Evolutionary conservation across 2,888 invertebrate genomes (phyloP).

Genomic region (Spilarctia lutea): DNA sequence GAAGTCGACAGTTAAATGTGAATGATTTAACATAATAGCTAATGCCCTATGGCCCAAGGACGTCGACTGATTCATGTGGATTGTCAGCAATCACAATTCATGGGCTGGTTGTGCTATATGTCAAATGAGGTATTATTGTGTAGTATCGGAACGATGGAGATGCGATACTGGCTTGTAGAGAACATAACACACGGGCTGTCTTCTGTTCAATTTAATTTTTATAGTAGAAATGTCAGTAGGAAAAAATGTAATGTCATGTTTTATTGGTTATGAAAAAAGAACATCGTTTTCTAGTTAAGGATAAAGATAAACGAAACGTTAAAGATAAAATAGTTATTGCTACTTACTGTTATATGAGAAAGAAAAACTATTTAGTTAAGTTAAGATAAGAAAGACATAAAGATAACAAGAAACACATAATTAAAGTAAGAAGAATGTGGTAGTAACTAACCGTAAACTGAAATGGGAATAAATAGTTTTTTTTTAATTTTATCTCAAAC

Average conservation of each 20-base stretch:
- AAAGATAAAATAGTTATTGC: not conserved
- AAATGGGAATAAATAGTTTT: not conserved
- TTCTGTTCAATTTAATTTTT: not conserved
- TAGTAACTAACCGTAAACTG: not conserved
- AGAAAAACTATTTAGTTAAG: not conserved
- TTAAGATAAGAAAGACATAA: not conserved
- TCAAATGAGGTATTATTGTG: constrained; percentile 43
- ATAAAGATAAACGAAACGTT: not conserved
- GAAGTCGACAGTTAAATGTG: constrained; percentile 22
- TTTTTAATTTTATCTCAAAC: not conserved
- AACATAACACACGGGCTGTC: not conserved
- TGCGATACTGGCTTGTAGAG: constrained; percentile 8
- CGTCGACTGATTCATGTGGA: constrained; percentile 47
- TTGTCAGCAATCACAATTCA: constrained; percentile 52
- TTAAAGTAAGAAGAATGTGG: not conserved
- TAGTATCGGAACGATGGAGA: constrained; percentile 6
- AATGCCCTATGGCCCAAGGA: constrained; percentile 42
- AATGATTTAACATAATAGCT: constrained; percentile 23
- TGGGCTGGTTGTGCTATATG: constrained; percentile 35
- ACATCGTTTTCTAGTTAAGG: not conserved
- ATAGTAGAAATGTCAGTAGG: not conserved
- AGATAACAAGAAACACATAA: not conserved
- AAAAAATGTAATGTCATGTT: not conserved
- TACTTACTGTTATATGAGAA: not conserved
- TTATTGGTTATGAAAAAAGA: not conserved